phyloP scores from a whole-genome alignment of 2,797 vertebrate species.

The Pseudocheirus occidentalis region DNA sequence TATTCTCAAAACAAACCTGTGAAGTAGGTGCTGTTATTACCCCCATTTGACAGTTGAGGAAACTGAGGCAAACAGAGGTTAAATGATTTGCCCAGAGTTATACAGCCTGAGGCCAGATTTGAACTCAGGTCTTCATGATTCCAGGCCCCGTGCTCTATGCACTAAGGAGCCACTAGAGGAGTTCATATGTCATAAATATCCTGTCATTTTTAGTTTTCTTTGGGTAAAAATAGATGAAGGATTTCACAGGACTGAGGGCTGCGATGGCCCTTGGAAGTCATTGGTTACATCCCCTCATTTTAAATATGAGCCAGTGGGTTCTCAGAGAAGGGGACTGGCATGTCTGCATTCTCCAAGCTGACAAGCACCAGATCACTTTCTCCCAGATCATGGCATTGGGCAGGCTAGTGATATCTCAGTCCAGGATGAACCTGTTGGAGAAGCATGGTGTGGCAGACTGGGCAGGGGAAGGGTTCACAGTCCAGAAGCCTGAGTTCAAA shows the following conservation, averaged over 20 bases:
- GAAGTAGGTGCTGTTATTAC: background rate
- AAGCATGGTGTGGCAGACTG: background rate
- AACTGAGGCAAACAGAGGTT: background rate
- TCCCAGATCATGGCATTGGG: background rate
- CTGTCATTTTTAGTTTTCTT: background rate
- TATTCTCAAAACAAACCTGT: background rate
- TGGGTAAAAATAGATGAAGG: background rate
- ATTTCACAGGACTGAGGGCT: background rate
- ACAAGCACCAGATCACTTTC: background rate
- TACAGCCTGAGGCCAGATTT: background rate
- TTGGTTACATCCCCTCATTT: background rate
- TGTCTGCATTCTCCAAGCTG: background rate
- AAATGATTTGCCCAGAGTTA: background rate
- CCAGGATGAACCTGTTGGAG: constrained; percentile 37
- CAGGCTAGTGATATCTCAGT: background rate
- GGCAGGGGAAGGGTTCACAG: background rate
- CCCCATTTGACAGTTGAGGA: background rate
- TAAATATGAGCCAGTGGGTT: background rate
- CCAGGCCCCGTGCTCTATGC: background rate
- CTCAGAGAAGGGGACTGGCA: background rate
- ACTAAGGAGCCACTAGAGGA: background rate
- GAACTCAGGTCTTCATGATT: background rate
- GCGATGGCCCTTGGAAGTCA: background rate
- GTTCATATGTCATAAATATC: background rate
- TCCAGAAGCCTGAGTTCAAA: background rate